phyloP scores from a whole-genome alignment of 2,113 vertebrate species.

The Silurus asotus region DNA sequence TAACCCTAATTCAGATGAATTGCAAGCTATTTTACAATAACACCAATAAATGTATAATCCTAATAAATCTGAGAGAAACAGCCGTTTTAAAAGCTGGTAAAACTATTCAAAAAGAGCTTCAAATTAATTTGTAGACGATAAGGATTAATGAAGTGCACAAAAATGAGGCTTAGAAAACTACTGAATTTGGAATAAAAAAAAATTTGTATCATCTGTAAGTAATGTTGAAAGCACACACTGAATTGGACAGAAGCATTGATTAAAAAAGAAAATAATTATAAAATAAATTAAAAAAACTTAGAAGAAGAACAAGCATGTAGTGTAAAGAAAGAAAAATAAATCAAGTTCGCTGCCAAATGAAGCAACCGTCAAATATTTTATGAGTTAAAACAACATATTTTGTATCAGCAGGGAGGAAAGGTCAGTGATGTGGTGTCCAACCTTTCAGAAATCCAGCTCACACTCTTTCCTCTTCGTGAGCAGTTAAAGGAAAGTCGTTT shows the following conservation, averaged over 20 bases:
- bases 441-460: neutral
- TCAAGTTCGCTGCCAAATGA: conserved; percentile 29
- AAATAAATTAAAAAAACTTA: neutral
- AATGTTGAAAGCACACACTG: neutral
- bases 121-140: neutral
- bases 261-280: neutral
- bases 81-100: neutral
- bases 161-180: neutral
- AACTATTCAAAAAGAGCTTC: neutral
- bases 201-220: neutral
- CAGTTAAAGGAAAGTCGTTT: neutral
- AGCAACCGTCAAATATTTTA: conserved; percentile 13
- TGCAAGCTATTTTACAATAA: neutral
- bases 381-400: conserved; percentile 18
- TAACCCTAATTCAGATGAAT: neutral
- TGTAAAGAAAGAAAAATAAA: too few species aligned
- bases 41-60: neutral
- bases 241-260: neutral
- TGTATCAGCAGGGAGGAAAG: conserved; percentile 4
- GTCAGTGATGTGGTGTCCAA: conserved; percentile 26
- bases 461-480: conserved; percentile 27
- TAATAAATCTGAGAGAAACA: neutral
- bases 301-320: too few species aligned
- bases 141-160: neutral
- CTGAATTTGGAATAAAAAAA: neutral